Evolutionary conservation across 2,888 invertebrate genomes (phyloP).

Genomic region (Anthophora plumipes): DNA sequence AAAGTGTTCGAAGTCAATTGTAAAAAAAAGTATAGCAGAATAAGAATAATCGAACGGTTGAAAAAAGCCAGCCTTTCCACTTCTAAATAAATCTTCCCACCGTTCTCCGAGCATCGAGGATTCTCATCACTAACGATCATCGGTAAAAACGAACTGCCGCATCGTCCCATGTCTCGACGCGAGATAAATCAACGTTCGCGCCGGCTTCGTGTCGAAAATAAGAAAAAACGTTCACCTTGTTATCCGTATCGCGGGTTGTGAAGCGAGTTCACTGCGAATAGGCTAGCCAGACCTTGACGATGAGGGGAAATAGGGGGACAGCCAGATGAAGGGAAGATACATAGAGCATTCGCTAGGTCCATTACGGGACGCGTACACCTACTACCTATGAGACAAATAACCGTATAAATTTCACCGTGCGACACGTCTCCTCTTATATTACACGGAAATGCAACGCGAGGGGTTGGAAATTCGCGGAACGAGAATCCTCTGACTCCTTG

Average conservation of each 20-base stretch:
- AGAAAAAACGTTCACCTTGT: constrained; percentile 66
- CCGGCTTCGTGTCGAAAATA: constrained; percentile 53
- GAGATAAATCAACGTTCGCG: constrained; percentile 67
- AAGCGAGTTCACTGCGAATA: neutral
- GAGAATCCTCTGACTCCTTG: neutral
- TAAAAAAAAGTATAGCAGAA: too few relatives aligned
- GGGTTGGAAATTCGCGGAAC: constrained; percentile 5
- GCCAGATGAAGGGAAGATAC: constrained; percentile 54
- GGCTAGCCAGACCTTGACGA: constrained; percentile 29
- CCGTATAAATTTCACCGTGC: constrained; percentile 62
- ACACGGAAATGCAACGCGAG: constrained; percentile 34
- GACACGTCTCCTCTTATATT: constrained; percentile 53
- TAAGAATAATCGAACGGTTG: too few relatives aligned
- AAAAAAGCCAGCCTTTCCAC: neutral
- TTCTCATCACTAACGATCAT: constrained; percentile 13
- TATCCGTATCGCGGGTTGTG: constrained; percentile 51
- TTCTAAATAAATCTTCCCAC: neutral
- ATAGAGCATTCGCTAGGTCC: constrained; percentile 59
- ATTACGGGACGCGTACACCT: constrained; percentile 51
- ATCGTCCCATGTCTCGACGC: neutral
- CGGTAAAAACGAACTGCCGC: constrained; percentile 36
- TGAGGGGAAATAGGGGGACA: constrained; percentile 19
- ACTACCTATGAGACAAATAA: constrained; percentile 66
- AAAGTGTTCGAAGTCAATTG: too few relatives aligned
- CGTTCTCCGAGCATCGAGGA: neutral